Evolutionary conservation across 2,888 invertebrate species (phyloP).

Genomic region (Apamea sordens): DNA sequence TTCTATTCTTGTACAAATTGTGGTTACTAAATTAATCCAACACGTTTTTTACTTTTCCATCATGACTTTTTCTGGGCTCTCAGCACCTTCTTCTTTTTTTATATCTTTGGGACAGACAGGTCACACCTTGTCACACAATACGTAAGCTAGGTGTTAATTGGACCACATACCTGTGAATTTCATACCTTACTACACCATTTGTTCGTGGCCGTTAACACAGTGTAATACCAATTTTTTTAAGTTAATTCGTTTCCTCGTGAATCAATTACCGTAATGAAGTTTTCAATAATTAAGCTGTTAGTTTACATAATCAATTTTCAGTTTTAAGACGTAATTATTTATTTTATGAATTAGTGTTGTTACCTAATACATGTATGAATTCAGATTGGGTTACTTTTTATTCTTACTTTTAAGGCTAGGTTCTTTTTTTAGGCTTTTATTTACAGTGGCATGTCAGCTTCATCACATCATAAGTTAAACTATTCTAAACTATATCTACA

Average conservation of each 20-base stretch:
- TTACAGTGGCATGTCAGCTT: too few species aligned
- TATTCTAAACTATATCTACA: too few species aligned
- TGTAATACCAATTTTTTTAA: neutral
- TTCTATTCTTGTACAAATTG: too few species aligned
- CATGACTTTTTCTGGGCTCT: neutral
- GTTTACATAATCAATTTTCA: neutral
- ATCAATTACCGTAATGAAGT: neutral
- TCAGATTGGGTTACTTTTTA: too few species aligned
- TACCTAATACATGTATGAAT: neutral
- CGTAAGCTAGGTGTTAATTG: constrained; percentile 22
- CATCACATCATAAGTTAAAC: too few species aligned
- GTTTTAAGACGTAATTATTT: neutral
- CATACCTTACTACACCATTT: constrained; percentile 14
- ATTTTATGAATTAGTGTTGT: neutral
- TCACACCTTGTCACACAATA: constrained; percentile 9
- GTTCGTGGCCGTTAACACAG: constrained; percentile 3
- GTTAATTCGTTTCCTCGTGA: neutral
- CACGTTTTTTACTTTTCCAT: neutral
- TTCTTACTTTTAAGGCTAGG: too few species aligned
- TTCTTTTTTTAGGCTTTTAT: too few species aligned
- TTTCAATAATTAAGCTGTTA: neutral
- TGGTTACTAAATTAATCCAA: neutral
- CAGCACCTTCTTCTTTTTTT: constrained; percentile 3
- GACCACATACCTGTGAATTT: constrained; percentile 19
- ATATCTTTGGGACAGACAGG: constrained; percentile 33